phyloP scores from a whole-genome alignment of 2,113 vertebrate species.

The Pygoscelis antarcticus region DNA sequence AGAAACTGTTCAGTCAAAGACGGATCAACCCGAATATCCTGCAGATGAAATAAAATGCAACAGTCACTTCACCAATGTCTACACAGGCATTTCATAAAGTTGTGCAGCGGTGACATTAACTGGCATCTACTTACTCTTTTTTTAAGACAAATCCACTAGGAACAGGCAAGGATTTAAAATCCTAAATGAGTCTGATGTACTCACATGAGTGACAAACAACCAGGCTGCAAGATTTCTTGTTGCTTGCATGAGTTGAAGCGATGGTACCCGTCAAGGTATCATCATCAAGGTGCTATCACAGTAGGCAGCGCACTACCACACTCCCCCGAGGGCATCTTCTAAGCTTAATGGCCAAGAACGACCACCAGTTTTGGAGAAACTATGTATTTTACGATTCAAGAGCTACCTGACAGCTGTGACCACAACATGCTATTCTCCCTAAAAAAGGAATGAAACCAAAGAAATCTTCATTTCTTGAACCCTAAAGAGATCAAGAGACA shows the following conservation, averaged over 20 bases:
- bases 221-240: background rate
- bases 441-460: background rate
- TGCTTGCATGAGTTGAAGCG: fast-evolving
- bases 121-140: background rate
- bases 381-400: background rate
- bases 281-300: background rate
- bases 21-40: background rate
- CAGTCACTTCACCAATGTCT: background rate
- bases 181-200: background rate
- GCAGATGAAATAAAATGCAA: background rate
- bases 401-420: background rate
- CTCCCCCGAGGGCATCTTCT: background rate
- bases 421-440: background rate
- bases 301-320: background rate
- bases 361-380: background rate
- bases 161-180: background rate
- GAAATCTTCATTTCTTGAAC: background rate
- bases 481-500: background rate
- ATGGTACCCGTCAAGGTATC: background rate
- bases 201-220: background rate
- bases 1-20: background rate
- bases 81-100: background rate
- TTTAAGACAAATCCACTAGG: background rate
- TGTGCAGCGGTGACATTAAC: background rate
- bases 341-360: background rate